Conservation (phyloP, 1,140 invertebrate species). For the Meteorus sp. region DNA sequence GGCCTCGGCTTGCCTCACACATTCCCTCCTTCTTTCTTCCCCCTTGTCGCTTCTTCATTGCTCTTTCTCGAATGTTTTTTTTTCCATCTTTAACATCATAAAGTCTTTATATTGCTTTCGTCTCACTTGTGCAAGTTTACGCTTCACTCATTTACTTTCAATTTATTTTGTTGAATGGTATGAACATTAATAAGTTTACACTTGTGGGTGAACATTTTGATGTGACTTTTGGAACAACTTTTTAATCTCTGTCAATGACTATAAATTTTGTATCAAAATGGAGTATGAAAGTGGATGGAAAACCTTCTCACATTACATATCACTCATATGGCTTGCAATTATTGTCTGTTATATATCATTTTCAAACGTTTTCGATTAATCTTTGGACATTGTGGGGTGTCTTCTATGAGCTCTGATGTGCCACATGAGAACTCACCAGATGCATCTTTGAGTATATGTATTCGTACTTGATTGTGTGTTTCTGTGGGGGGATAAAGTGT, state of each 20-base stretch:
- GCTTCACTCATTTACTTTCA: too few relatives aligned
- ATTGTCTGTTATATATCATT: slow-evolving; percentile 35
- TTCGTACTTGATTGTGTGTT: neutral
- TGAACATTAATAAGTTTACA: too few relatives aligned
- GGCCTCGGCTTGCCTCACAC: slow-evolving; percentile 30
- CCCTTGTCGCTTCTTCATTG: neutral
- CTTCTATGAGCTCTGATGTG: neutral
- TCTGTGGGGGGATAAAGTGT: too few relatives aligned
- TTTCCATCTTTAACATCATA: neutral
- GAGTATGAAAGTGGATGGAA: too few relatives aligned
- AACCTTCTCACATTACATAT: slow-evolving; percentile 37
- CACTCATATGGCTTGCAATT: slow-evolving; percentile 36
- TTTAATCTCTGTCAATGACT: too few relatives aligned
- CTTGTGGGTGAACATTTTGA: too few relatives aligned
- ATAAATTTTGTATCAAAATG: too few relatives aligned
- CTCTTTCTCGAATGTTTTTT: neutral
- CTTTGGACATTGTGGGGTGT: slow-evolving; percentile 6
- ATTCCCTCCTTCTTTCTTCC: neutral
- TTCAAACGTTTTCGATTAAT: slow-evolving; percentile 27
- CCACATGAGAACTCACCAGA: slow-evolving; percentile 7
- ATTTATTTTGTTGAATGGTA: too few relatives aligned
- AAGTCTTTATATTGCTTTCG: too few relatives aligned
- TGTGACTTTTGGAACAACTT: too few relatives aligned
- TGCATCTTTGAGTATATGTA: slow-evolving; percentile 2
- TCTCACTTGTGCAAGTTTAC: too few relatives aligned